A percentile compares a stretch with the other conserved stretches of the same genome.
Evolutionary conservation across 2,113 vertebrate species (phyloP).

Genomic region (Microtus montanus): DNA sequence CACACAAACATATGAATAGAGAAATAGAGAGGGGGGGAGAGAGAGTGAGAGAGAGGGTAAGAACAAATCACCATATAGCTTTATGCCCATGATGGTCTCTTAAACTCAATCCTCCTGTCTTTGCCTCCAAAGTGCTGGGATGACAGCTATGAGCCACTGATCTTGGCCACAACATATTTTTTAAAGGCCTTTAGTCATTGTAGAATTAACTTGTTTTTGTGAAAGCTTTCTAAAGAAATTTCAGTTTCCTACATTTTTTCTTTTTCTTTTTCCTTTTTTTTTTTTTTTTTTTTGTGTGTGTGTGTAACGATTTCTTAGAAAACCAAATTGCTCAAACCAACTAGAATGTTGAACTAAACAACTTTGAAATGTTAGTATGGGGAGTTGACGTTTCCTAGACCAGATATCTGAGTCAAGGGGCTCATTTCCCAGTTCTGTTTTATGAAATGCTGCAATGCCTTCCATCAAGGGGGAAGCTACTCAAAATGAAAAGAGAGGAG

Average conservation of each 20-base stretch:
- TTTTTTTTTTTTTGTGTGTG: no score
- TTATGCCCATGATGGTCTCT: not conserved
- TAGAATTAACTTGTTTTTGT: not conserved
- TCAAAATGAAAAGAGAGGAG: slow-evolving; percentile 66
- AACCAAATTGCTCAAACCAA: not conserved
- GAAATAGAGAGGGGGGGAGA: not conserved
- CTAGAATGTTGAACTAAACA: slow-evolving; percentile 15
- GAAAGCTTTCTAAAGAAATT: not conserved
- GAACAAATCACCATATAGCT: not conserved
- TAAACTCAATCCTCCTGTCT: not conserved
- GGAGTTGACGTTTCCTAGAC: slow-evolving; percentile 8
- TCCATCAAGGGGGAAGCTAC: slow-evolving; percentile 61
- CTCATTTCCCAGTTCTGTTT: slow-evolving; percentile 45
- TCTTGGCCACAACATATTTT: slow-evolving; percentile 31
- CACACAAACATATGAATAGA: not conserved
- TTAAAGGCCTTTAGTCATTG: not conserved
- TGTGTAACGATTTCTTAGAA: slow-evolving; percentile 5
- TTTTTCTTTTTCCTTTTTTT: accelerated
- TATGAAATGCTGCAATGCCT: slow-evolving; percentile 48
- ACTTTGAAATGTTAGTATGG: slow-evolving; percentile 17
- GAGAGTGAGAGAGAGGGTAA: no score
- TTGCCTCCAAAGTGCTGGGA: not conserved
- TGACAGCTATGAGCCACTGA: not conserved
- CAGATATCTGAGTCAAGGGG: slow-evolving; percentile 32
- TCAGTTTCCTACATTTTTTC: not conserved